Percentiles rank a stretch among this genome's conserved stretches.
phyloP scores from a whole-genome alignment of 2,113 vertebrate species.

The Colaptes auratus region DNA sequence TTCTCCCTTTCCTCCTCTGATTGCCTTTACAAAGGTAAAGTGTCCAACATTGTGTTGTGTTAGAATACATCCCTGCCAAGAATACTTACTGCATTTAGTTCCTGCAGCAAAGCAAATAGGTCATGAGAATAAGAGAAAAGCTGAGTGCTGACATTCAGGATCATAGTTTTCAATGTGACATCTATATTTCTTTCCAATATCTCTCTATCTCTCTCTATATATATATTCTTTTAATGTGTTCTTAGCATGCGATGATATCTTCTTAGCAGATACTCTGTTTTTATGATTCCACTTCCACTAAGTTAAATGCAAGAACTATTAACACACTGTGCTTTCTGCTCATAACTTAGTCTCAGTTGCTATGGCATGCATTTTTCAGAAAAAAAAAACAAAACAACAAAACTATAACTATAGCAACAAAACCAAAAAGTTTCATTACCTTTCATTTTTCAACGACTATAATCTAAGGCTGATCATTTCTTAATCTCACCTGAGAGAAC shows the following conservation, averaged over 20 bases:
- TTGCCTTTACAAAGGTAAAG: background rate
- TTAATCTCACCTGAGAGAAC: background rate
- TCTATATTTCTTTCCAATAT: background rate
- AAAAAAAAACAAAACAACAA: background rate
- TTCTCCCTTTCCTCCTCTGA: background rate
- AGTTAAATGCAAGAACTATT: background rate
- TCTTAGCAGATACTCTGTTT: background rate
- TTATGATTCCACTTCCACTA: background rate
- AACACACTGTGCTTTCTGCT: background rate
- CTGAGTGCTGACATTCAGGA: background rate
- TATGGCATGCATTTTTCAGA: background rate
- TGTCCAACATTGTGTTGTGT: background rate
- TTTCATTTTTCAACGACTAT: background rate
- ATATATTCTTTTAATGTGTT: background rate
- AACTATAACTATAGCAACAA: background rate
- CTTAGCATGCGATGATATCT: background rate
- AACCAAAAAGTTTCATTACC: background rate
- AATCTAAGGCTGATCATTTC: background rate
- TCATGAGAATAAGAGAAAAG: background rate
- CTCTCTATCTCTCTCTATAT: too few relatives aligned
- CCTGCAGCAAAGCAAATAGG: background rate
- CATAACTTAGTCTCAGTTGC: background rate
- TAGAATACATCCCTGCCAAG: background rate
- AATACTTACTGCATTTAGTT: background rate
- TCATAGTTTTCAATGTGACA: background rate